Conservation (phyloP, 2,888 invertebrate species). For the Leptinotarsa peninsularis region DNA sequence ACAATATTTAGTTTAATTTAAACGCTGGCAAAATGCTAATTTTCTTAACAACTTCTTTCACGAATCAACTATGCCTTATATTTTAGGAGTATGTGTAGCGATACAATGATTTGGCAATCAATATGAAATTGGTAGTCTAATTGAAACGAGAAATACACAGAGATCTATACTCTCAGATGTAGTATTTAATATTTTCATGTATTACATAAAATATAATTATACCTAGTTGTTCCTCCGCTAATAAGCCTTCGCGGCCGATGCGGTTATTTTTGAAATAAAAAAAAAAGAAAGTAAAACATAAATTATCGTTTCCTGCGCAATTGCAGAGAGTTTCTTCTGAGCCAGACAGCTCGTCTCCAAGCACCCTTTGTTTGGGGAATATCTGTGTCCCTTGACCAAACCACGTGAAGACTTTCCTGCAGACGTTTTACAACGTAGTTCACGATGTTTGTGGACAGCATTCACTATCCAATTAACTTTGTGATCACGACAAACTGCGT, state of each 20-base stretch:
- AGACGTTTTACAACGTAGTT: conserved; percentile 96
- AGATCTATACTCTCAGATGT: not conserved
- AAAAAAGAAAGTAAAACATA: conserved; percentile 50
- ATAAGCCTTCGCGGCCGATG: no score
- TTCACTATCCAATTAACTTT: conserved; percentile 98
- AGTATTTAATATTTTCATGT: conserved; percentile 35
- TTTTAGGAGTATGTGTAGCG: no score
- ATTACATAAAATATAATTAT: no score
- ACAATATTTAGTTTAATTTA: no score
- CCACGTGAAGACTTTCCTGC: conserved; percentile 96
- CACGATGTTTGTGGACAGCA: conserved; percentile 97
- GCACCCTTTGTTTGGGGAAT: conserved; percentile 96
- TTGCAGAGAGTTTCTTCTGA: conserved; percentile 91
- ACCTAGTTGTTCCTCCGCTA: no score
- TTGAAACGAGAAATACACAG: no score
- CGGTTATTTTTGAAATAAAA: no score
- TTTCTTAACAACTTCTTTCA: no score
- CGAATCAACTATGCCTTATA: no score
- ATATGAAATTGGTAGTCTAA: no score
- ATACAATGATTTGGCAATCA: no score
- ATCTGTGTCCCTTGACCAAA: conserved; percentile 94
- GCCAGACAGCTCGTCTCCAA: conserved; percentile 95
- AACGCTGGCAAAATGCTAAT: no score
- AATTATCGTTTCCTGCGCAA: conserved; percentile 96
- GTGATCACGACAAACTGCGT: conserved; percentile 94